Evolutionary conservation across 2,888 invertebrate species (phyloP).

Genomic region (Dyspetes luteomarginatus): DNA sequence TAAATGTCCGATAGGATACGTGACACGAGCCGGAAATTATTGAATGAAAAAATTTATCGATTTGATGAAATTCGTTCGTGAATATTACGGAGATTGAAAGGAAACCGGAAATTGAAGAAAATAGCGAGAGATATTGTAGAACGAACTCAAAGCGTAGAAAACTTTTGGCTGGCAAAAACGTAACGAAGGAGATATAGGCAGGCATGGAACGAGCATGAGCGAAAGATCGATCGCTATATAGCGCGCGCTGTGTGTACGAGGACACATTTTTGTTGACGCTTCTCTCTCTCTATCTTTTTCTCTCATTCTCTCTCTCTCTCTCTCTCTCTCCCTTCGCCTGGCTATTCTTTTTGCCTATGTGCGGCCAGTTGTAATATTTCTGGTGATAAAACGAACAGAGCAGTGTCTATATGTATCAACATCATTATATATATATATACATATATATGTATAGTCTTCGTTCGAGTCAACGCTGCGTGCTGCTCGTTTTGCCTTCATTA

Average conservation of each 20-base stretch:
- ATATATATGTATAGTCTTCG: constrained; percentile 15
- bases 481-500: constrained; percentile 14
- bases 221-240: constrained; percentile 63
- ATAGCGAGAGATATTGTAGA: background rate
- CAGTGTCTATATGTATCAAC: background rate
- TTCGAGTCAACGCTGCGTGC: constrained; percentile 15
- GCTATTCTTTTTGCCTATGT: too few relatives aligned
- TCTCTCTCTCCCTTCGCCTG: constrained; percentile 8
- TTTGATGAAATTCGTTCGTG: too few relatives aligned
- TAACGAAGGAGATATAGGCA: constrained; percentile 5
- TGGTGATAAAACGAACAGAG: constrained; percentile 7
- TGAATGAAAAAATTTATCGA: too few relatives aligned
- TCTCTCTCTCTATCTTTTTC: background rate
- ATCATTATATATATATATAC: background rate
- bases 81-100: background rate
- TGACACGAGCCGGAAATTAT: too few relatives aligned
- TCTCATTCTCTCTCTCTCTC: background rate
- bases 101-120: background rate
- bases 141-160: background rate
- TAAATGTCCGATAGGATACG: too few relatives aligned
- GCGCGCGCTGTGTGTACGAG: constrained; percentile 32
- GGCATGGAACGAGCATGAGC: constrained; percentile 60
- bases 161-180: constrained; percentile 19
- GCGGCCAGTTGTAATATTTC: background rate
- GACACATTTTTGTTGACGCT: constrained; percentile 42